Base-by-base conservation (phyloP, 2,888 invertebrate species). In the Globia sparganii region DNA sequence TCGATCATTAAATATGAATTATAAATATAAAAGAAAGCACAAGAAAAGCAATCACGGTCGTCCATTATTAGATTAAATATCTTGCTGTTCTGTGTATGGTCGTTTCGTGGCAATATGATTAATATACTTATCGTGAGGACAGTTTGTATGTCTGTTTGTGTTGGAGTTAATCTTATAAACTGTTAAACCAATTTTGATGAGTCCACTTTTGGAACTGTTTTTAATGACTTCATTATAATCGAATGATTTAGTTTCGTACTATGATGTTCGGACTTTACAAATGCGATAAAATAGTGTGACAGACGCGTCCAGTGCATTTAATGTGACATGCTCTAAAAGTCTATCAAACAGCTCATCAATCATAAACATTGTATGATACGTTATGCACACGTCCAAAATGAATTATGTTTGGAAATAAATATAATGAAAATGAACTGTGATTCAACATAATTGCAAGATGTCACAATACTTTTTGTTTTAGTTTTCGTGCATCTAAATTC, bases 1-100 rank as follows among this genome's bases (percentile, higher is more conserved):
- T 94, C 93, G 95, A 96, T 96, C 95, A 96, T 96, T 96, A 96
- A 96, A 96, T 95, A 95, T 96, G 94, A 96, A 96, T 96, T 96
- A 96, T 96, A 96, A 96, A 95, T 95, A 95, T 94, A 94, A 95
- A 95, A 95, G 95, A 95, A 95, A 95, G 94, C 93, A 93, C 86
- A 95, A 95, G 95, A 95, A 95, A 95, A 94, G 96, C 92, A 96
- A 96, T 96, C 95, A 95, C 90, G 88, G 90, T 87, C 92, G 91
- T 91, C 93, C 92, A 94, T 95, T 95, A 95, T 95, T 95, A 95
- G 94, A 95, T 96, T 95, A 95, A 94, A 95, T 91, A 93, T 94
- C 94, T 94, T 86, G 91, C 88, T 91, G 90, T 91, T 92, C 91
- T 90, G 90, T 83, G 84, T 81, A 81, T 78, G 85, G 80, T 73